Percentiles rank a stretch among this genome's conserved stretches.
Conservation (phyloP, 2,113 vertebrate species). For the Scalopus aquaticus region DNA sequence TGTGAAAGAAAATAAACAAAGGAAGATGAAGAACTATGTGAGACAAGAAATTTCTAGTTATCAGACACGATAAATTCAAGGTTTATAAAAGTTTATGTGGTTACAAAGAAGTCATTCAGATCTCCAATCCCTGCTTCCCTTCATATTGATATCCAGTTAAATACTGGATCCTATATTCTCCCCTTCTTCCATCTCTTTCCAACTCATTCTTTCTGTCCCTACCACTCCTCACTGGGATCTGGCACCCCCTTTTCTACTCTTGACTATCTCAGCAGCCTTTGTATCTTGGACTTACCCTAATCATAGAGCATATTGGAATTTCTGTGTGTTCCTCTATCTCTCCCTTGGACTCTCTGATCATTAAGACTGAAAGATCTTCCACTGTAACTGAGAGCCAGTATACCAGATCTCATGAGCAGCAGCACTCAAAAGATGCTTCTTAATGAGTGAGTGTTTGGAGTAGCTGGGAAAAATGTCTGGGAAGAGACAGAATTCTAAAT, state of each 20-base stretch:
- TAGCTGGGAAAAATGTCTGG: neutral
- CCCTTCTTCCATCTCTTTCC: neutral
- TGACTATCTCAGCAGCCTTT: neutral
- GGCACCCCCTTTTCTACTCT: neutral
- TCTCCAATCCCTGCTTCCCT: neutral
- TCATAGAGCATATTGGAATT: neutral
- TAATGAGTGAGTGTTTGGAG: neutral
- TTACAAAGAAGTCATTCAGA: neutral
- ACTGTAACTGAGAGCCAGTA: neutral
- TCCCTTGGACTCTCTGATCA: neutral
- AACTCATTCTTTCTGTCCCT: neutral
- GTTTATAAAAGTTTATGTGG: neutral
- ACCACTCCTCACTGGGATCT: neutral
- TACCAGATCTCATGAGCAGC: neutral
- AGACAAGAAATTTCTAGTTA: neutral
- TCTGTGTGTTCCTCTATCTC: neutral
- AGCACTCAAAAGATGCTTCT: neutral
- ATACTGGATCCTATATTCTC: neutral
- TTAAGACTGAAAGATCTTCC: neutral
- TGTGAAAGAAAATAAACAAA: neutral
- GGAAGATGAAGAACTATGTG: neutral
- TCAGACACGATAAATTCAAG: neutral
- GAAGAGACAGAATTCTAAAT: neutral
- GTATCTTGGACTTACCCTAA: neutral
- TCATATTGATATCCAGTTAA: neutral